These are phyloP conservation scores for Sinosuthora webbiana DNA, from an alignment of 2,113 vertebrate species.

Conservation along the genomic window DNA sequence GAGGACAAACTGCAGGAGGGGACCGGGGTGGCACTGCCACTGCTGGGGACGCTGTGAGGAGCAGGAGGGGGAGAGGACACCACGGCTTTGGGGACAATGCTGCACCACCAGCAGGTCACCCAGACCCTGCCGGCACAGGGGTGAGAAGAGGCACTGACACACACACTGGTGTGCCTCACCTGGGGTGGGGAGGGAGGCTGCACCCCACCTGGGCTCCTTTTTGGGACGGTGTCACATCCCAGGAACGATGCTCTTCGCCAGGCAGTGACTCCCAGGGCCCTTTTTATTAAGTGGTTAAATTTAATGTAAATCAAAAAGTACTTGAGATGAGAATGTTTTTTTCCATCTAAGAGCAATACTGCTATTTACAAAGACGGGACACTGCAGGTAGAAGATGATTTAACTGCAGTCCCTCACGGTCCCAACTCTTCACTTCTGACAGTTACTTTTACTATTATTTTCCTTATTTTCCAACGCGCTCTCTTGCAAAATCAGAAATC, in stretches of 20 bases:
- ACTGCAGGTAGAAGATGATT: background rate
- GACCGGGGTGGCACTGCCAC: rapidly evolving
- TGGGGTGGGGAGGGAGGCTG: background rate
- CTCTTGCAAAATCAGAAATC: background rate
- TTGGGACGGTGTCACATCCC: rapidly evolving
- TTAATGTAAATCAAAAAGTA: background rate
- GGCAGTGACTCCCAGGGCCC: background rate
- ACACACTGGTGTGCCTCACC: background rate
- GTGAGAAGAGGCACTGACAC: no score
- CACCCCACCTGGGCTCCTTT: background rate
- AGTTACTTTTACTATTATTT: background rate
- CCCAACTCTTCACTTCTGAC: background rate
- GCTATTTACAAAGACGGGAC: background rate
- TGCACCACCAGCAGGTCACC: background rate
- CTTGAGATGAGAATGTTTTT: background rate
- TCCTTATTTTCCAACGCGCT: background rate
- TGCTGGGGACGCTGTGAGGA: rapidly evolving
- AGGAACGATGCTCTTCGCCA: rapidly evolving
- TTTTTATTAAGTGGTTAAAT: background rate
- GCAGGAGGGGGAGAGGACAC: no score
- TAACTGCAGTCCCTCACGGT: background rate
- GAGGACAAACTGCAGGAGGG: background rate
- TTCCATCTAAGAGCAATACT: background rate
- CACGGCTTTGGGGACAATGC: rapidly evolving
- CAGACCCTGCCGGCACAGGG: background rate